Base-by-base conservation (phyloP, 1,140 invertebrate species). In the Bombus superbus region DNA sequence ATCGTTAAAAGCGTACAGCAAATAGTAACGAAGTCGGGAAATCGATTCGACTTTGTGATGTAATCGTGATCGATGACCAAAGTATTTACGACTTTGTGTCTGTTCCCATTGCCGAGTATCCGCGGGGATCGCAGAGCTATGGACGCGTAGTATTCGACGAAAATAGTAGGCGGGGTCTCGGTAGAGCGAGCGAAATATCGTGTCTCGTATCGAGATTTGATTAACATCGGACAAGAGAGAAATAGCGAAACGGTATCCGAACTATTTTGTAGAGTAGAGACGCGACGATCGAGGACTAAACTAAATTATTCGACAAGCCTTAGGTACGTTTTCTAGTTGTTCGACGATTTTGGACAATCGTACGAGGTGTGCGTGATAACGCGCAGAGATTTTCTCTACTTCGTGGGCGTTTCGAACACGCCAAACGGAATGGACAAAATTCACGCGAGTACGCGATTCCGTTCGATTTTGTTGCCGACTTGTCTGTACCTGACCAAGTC, bases 61-160 rank as follows among this genome's bases (percentile, higher is more conserved):
- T 78, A 80, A 88, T 89, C 69, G 64, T 79, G 76, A 81, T 71
- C 73, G 38, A 82, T 44, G 71, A 47, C 15, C 88, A 32, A 89
- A 74, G 73, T 81, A 86, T 89, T 89, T 89, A 89, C 79, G 53
- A 59, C 18, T 2, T 28, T 69, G 18, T 57, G 9, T 40, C 69
- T n/a, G 22, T 13, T 32, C 40, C 9, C 3, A 38, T 44, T 28
- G 22, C 38, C 42, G n/a, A 28, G 57, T 77, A 32, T 77, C 35
- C 38, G 28, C 42, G 57, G 35, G 35, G 25, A 22, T 35, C 10
- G 11, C 40, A n/a, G 47, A 53, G 28, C 2, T 10, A 10, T 2
- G 38, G 9, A 77, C n/a, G 38, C 13, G 28, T 42, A 35, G 44
- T 35, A 13, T 32, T 18, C 5, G 32, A 13, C 6, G 28, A 6